Percentiles rank a stretch among this genome's conserved stretches.
Evolutionary conservation across 1,140 invertebrate species (phyloP).

Genomic region (Lutraria rhynchaena): DNA sequence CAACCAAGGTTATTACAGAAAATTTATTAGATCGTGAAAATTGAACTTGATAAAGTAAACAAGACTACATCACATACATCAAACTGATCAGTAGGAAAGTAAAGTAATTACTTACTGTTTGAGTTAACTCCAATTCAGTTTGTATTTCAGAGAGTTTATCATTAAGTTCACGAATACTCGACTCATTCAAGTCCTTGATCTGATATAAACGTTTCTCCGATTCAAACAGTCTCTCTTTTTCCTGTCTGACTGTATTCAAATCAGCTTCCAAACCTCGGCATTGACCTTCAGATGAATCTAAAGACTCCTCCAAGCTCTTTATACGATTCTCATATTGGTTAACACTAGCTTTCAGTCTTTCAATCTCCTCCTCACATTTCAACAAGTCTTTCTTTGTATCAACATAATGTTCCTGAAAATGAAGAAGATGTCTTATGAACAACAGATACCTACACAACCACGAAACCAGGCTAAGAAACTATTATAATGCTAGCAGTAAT

Average conservation of each 20-base stretch:
- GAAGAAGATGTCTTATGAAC: too few species aligned
- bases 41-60: too few species aligned
- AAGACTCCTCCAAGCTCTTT: slow-evolving; percentile 10
- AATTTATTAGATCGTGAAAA: too few species aligned
- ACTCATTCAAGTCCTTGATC: slow-evolving; percentile 23
- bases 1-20: too few species aligned
- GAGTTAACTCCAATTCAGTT: slow-evolving; percentile 47
- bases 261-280: neutral
- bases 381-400: slow-evolving; percentile 49
- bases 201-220: slow-evolving; percentile 23
- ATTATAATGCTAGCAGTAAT: too few species aligned
- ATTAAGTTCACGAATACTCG: slow-evolving; percentile 17
- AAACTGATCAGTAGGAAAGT: neutral
- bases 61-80: too few species aligned
- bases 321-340: neutral
- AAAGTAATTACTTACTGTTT: neutral
- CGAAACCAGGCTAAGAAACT: too few species aligned
- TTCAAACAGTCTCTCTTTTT: slow-evolving; percentile 23
- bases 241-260: slow-evolving; percentile 18
- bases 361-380: slow-evolving; percentile 44
- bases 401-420: slow-evolving; percentile 59
- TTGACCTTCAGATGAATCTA: neutral
- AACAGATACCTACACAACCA: too few species aligned
- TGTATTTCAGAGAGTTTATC: slow-evolving; percentile 46
- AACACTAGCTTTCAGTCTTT: slow-evolving; percentile 39